Conservation (phyloP, 2,888 invertebrate genomes). For the Catocala fraxini region DNA sequence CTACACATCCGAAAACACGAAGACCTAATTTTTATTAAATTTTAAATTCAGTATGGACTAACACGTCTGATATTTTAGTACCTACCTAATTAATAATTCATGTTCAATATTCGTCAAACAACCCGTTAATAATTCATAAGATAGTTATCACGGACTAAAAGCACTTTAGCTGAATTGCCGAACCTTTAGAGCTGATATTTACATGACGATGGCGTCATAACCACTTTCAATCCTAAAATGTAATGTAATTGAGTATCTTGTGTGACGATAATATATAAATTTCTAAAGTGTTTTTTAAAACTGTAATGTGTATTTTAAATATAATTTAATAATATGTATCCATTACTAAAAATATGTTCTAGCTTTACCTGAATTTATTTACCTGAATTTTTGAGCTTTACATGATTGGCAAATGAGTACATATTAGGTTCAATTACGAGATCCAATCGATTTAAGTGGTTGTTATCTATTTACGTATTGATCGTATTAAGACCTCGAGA, state of each 20-base stretch:
- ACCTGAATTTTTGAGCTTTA: no score
- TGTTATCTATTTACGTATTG: no score
- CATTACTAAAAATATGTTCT: no score
- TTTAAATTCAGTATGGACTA: background rate
- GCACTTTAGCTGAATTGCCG: constrained; percentile 76
- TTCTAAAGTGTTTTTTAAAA: constrained; percentile 37
- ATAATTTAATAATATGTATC: no score
- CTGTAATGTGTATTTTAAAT: background rate
- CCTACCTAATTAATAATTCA: constrained; percentile 10
- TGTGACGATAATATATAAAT: constrained; percentile 54
- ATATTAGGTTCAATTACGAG: no score
- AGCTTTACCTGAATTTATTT: no score
- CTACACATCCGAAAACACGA: no score
- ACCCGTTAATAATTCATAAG: constrained; percentile 69
- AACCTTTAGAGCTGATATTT: constrained; percentile 67
- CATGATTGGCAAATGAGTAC: no score
- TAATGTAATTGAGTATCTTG: constrained; percentile 68
- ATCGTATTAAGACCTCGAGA: no score
- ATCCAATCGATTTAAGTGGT: no score
- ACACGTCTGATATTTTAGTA: background rate
- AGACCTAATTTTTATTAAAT: no score
- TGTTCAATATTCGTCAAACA: constrained; percentile 21
- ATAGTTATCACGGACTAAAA: constrained; percentile 73
- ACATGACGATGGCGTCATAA: constrained; percentile 72
- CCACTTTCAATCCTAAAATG: constrained; percentile 53